A percentile compares a stretch with the other conserved stretches of the same genome.
Conservation (phyloP, 1,140 invertebrate species). For the Sinella curviseta region DNA sequence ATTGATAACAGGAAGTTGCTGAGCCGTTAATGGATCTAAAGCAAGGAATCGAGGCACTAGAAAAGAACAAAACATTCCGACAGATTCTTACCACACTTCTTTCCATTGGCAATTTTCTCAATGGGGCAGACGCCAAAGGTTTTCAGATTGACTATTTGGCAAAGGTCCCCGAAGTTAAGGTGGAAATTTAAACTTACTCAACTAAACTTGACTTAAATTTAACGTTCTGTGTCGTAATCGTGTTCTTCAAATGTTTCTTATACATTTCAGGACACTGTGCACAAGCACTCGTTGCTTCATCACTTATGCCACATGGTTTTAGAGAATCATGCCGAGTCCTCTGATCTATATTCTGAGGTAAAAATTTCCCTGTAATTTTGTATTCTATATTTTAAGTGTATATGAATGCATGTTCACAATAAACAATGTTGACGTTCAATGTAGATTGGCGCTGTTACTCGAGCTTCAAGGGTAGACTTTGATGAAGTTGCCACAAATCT, state of each 20-base stretch:
- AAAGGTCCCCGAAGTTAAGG: conserved; percentile 99
- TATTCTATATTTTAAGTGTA: no score
- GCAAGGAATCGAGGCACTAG: conserved; percentile 87
- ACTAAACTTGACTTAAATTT: conserved; percentile 58
- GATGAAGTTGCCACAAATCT: conserved; percentile 84
- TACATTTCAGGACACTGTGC: conserved; percentile 79
- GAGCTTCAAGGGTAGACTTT: conserved; percentile 92
- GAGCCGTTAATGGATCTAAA: conserved; percentile 98
- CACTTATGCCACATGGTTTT: conserved; percentile 97
- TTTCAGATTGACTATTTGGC: conserved; percentile 96
- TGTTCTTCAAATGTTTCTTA: not conserved
- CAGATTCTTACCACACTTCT: conserved; percentile 89
- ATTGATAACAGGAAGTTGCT: conserved; percentile 97
- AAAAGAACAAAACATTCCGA: conserved; percentile 90
- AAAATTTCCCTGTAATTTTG: conserved; percentile 35
- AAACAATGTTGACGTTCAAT: not conserved
- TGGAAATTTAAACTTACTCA: no score
- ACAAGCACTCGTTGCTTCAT: conserved; percentile 95
- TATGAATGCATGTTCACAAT: no score
- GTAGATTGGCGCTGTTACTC: conserved; percentile 51
- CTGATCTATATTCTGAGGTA: conserved; percentile 96
- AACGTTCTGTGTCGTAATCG: not conserved
- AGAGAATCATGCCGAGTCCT: conserved; percentile 90
- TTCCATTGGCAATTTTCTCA: conserved; percentile 95
- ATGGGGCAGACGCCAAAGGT: conserved; percentile 90